Base-by-base conservation (phyloP, 2,888 invertebrate genomes). In the Busseola fusca region DNA sequence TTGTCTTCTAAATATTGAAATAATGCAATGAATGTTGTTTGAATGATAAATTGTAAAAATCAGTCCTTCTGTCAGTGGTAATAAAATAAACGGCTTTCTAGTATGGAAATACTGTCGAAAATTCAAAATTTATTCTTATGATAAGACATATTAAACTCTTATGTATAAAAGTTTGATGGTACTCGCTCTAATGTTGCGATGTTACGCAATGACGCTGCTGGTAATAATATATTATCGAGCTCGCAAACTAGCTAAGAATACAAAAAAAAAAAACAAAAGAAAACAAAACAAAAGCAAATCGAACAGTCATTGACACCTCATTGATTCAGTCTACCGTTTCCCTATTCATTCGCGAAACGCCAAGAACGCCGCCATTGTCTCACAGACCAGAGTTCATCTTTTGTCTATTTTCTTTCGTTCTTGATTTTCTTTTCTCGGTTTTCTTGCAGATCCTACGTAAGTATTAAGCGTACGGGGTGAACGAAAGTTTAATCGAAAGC, bases 401-500 rank as follows among this genome's bases (percentile, higher is more conserved):
- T 85, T 83, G 75, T 82, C 27, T 64, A 58, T 78, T 81, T 81
- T 64, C 69, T 67, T 65, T 69, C 25, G 64, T 66, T 64, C 48
- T 65, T 63, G 14, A 18, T 63, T 69, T 40, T 67, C 30, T 62
- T 81, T 71, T 10, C 48, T 64, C 52, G 60, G 34, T 68, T 72
- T 78, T 73, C 54, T 69, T 56, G 63, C 63, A 74, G 69, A n/a
- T n/a, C n/a, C n/a, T 7, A 34, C 34, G 34, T 69, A 64, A 37
- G 70, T 63, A 74, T 79, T 72, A 70, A 57, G 50, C 69, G 72
- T 80, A 75, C 52, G 59, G 67, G 64, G 66, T 72, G 62, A 79
- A 82, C 74, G 70, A 74, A 82, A 83, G 62, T 82, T 84, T 71
- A 73, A 83, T 78, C 81, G 80, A 68, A 76, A 79, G 34, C 76